Percentiles rank a stretch among this genome's conserved stretches.
Conservation (phyloP, 2,888 invertebrate species). For the Drosophila algonquin region DNA sequence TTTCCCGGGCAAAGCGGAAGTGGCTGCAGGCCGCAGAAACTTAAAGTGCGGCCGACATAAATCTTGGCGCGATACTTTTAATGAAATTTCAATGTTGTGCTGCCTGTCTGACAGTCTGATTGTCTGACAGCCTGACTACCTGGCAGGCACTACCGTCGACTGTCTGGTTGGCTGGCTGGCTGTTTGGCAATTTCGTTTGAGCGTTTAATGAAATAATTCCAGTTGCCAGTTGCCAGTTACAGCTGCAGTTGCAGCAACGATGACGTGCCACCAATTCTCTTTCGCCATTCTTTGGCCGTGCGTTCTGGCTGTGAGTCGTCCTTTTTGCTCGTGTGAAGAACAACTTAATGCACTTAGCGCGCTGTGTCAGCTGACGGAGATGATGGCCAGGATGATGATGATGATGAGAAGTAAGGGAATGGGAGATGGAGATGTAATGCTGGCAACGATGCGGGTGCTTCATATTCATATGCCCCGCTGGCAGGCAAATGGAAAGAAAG, state of each 20-base stretch:
- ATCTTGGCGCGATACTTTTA: constrained; percentile 69
- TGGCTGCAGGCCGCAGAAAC: constrained; percentile 64
- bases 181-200: constrained; percentile 73
- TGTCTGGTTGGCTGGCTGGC: constrained; percentile 32
- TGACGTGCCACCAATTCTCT: constrained; percentile 13
- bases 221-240: constrained; percentile 68
- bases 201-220: constrained; percentile 80
- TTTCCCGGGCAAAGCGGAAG: constrained; percentile 60
- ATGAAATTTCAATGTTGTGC: constrained; percentile 78
- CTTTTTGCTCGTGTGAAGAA: constrained; percentile 64
- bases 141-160: constrained; percentile 34
- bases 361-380: constrained; percentile 55
- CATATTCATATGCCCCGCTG: constrained; percentile 64
- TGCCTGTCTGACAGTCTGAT: constrained; percentile 6
- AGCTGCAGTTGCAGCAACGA: constrained; percentile 61
- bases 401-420: too few species aligned
- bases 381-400: constrained; percentile 12
- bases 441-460: constrained; percentile 55
- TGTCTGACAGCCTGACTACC: constrained; percentile 33
- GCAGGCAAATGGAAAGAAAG: constrained; percentile 33
- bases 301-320: constrained; percentile 29
- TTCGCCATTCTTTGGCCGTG: constrained; percentile 25
- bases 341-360: constrained; percentile 84
- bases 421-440: constrained; percentile 30
- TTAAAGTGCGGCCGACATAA: constrained; percentile 73